Conservation (phyloP, 2,888 invertebrate genomes). For the Chydorus sphaericus region DNA sequence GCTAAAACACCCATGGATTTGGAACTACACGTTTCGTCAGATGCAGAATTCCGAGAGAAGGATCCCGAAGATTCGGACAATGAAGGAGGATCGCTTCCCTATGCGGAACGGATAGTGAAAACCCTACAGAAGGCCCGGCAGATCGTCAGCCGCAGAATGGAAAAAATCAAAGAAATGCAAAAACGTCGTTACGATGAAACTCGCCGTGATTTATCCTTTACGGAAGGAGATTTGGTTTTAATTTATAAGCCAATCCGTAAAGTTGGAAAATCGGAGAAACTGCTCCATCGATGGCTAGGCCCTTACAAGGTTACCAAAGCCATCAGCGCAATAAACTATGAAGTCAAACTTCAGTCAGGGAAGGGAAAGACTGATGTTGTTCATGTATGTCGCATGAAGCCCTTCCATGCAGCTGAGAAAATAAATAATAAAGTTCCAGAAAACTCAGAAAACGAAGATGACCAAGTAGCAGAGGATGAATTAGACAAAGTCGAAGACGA, state of each 20-base stretch:
- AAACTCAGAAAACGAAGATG: too few relatives aligned
- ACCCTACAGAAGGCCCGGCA: background rate
- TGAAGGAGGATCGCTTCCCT: too few relatives aligned
- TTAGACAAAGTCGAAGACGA: too few relatives aligned
- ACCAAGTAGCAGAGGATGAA: too few relatives aligned
- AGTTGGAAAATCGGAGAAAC: background rate
- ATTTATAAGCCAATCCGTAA: background rate
- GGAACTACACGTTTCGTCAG: too few relatives aligned
- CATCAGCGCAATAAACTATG: conserved; percentile 9
- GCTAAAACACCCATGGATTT: background rate
- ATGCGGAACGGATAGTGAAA: background rate
- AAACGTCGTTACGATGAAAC: background rate
- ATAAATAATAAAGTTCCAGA: too few relatives aligned
- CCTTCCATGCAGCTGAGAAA: too few relatives aligned
- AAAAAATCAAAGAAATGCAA: background rate
- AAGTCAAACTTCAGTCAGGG: background rate
- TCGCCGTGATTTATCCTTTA: background rate
- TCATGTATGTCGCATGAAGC: background rate
- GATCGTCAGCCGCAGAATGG: background rate
- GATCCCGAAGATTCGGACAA: background rate
- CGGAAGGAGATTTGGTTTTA: conserved; percentile 2
- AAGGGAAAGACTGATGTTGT: conserved; percentile 4
- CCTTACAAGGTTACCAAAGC: background rate
- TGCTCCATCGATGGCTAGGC: conserved; percentile 7
- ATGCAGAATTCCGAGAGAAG: background rate